Conservation (phyloP, 2,113 vertebrate genomes). For the Corythaixoides concolor region DNA sequence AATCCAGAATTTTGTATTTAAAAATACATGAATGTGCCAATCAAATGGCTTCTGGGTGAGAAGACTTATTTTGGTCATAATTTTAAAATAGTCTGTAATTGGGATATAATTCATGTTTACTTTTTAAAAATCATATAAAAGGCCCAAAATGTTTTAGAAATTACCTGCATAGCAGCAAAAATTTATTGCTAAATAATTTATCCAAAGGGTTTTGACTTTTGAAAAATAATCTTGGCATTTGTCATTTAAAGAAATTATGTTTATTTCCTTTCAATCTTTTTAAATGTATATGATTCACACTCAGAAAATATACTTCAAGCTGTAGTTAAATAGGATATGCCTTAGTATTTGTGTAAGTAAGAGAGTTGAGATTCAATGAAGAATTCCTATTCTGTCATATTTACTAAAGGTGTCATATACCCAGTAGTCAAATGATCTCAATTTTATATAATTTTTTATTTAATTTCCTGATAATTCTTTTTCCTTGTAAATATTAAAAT, state of each 20-base stretch:
- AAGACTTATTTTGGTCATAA: not conserved
- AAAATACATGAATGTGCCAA: not conserved
- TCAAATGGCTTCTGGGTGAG: not conserved
- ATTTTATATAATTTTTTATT: not conserved
- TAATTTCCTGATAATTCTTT: not conserved
- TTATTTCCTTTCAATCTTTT: not conserved
- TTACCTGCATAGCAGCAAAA: not conserved
- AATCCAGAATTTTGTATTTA: not conserved
- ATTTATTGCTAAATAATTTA: not conserved
- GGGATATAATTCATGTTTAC: not conserved
- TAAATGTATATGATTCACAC: not conserved
- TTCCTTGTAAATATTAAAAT: not conserved
- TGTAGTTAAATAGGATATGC: not conserved
- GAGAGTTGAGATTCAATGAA: not conserved
- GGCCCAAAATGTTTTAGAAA: not conserved
- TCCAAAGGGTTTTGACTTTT: not conserved
- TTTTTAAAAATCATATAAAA: not conserved
- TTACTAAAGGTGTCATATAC: not conserved
- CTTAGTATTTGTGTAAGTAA: not conserved
- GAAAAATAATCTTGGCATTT: not conserved
- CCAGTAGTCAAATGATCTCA: not conserved
- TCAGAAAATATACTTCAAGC: not conserved
- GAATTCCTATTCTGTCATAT: not conserved
- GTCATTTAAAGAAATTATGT: not conserved
- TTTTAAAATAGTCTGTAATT: not conserved